phyloP scores from a whole-genome alignment of 2,888 invertebrate species.

The Marronus borbonicus region DNA sequence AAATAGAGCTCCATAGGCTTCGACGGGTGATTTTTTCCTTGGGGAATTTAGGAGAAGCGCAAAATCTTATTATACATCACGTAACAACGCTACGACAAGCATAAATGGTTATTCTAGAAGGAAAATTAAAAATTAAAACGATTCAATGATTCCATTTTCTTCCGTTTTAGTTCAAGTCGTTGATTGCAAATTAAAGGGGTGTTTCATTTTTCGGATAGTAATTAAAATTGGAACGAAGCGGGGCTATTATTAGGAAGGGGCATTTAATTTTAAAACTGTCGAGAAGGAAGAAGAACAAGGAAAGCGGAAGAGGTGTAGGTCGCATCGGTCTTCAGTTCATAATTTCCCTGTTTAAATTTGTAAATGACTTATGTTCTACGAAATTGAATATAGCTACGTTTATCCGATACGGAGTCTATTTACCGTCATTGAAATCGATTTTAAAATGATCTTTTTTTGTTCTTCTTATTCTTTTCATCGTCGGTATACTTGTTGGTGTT shows the following conservation, averaged over 20 bases:
- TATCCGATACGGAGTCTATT: not conserved
- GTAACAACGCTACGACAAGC: not conserved
- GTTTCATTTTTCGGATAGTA: constrained; percentile 47
- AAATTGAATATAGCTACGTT: constrained; percentile 15
- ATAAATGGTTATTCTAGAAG: not conserved
- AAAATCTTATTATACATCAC: constrained; percentile 16
- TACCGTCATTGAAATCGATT: too few species aligned
- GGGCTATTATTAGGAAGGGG: constrained; percentile 24
- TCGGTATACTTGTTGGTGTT: not conserved
- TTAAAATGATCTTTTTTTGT: too few species aligned
- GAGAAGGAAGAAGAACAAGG: not conserved
- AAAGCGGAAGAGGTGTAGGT: not conserved
- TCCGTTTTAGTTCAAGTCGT: constrained; percentile 13
- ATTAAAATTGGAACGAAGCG: constrained; percentile 34
- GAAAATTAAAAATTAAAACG: constrained; percentile 46
- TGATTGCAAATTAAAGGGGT: constrained; percentile 45
- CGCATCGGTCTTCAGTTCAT: not conserved
- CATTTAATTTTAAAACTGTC: constrained; percentile 31
- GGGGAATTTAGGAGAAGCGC: too few species aligned
- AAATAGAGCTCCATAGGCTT: too few species aligned
- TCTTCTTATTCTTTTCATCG: not conserved
- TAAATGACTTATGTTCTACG: constrained; percentile 9
- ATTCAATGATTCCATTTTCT: constrained; percentile 11
- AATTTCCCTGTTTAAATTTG: constrained; percentile 26
- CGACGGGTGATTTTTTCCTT: too few species aligned